Evolutionary conservation across 2,888 invertebrate species (phyloP), one percentile per base, ranked within the genome.

Genomic region (Drosophila neonasuta): DNA sequence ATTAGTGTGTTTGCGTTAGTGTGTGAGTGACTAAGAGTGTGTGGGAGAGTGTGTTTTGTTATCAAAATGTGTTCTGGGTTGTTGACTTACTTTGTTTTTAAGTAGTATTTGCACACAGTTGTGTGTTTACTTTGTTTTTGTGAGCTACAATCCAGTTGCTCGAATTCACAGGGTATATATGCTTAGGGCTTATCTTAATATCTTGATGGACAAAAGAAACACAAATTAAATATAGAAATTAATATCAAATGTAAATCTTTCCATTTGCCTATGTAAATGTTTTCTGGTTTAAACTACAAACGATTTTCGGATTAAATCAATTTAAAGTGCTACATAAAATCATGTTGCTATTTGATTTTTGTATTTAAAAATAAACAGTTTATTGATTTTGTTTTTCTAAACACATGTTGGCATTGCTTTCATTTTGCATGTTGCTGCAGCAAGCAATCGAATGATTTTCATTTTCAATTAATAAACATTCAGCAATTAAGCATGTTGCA

Each of bases 51-150:
- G 9, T 39, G 9, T 24, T 44, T n/a, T 17, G 10, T 42, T n/a
- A 44, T 32, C 7, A 36, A 56, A 46, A 36, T 56, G n/a, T 59
- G 32, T 24, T 39, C 10, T 7, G 39, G 39, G 39, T 52, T 52
- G 42, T 55, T 32, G 42, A 24, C 48, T 57, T 60, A 45, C 41
- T 56, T 54, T 71, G 45, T 44, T 59, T 49, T 36, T 29, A 51
- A 51, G 41, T 24, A 45, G 36, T 52, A 45, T 34, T 56, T 13
- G 32, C n/a, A n/a, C 3, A n/a, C 36, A 30, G 30, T 17, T 46
- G 11, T 36, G n/a, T 55, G 48, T 58, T 69, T 55, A 57, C 60
- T 73, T 30, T 55, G 56, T 71, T 56, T 70, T 50, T 58, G 34
- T 42, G 20, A 34, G 30, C 15, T 17, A 15, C 17, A 17, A 32